Base-by-base conservation (phyloP, 2,888 invertebrate species). In the Drosophila anomelani region DNA sequence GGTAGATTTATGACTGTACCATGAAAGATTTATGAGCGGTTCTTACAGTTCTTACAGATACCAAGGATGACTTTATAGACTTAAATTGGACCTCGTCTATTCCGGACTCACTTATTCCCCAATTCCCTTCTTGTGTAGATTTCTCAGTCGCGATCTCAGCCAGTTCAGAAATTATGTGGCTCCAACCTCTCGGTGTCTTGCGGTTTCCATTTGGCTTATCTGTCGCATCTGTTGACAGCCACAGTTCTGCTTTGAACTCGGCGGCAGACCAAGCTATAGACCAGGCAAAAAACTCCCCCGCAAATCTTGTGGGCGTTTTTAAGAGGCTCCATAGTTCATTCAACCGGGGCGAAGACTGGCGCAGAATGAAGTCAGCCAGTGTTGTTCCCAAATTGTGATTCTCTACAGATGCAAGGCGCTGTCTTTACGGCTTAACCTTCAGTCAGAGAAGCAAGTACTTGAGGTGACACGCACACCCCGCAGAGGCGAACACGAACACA, bases 151-250 rank as follows among this genome's bases (percentile, higher is more conserved):
- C 79, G 83, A 85, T 84, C 17, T 49, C 79, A 70, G 75, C 34
- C 17, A 77, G 77, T 75, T 32, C 63, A 71, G n/a, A 76, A 81
- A 72, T 82, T 82, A 82, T 76, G 82, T 75, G 76, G 41, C 62
- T 73, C 55, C 44, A 32, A 57, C 56, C 59, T 53, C 36, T 46
- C 47, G 17, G 49, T 0, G 51, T 13, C 46, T 59, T 73, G 64
- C 44, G 66, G 38, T 66, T 70, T 59, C 71, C 61, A 70, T 57
- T 63, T 67, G 72, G 23, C 71, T 81, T 84, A 85, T 84, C 85
- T 77, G 78, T 75, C 70, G 53, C 83, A 83, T 85, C 85, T 76
- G 73, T 56, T 78, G 86, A 83, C 84, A 83, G 77, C 70, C 77
- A 36, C 36, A 36, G 70, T 62, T 72, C 75, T 60, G 77, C 83